Conservation (phyloP, 2,797 vertebrate species). For the Pseudochirops corinnae region DNA sequence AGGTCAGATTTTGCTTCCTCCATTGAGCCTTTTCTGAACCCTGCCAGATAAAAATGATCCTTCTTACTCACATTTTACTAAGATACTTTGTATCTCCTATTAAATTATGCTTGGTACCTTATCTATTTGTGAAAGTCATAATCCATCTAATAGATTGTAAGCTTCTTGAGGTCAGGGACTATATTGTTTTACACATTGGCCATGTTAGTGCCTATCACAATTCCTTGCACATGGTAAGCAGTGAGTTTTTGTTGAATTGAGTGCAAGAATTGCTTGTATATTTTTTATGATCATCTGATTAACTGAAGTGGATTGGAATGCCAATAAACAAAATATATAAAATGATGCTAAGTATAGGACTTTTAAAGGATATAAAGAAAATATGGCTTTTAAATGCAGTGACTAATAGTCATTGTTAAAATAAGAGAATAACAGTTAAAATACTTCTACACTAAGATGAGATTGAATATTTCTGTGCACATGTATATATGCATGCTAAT, state of each 20-base stretch:
- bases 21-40: background rate
- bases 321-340: background rate
- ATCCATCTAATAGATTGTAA: background rate
- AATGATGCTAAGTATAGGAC: background rate
- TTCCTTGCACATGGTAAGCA: background rate
- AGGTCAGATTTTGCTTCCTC: background rate
- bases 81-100: background rate
- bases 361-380: background rate
- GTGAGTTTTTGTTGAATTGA: background rate
- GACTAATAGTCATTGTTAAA: background rate
- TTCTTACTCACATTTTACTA: background rate
- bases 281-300: background rate
- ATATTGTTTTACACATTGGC: background rate
- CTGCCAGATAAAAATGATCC: background rate
- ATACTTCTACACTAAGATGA: background rate
- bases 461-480: background rate
- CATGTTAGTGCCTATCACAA: background rate
- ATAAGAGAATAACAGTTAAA: background rate
- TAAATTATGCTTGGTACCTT: background rate
- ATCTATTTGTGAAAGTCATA: background rate
- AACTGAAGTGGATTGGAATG: background rate
- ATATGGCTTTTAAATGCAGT: background rate
- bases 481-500: background rate
- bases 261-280: background rate
- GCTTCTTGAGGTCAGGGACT: background rate